Evolutionary conservation across 2,113 vertebrate genomes (phyloP).

Genomic region (Carettochelys insculpta): DNA sequence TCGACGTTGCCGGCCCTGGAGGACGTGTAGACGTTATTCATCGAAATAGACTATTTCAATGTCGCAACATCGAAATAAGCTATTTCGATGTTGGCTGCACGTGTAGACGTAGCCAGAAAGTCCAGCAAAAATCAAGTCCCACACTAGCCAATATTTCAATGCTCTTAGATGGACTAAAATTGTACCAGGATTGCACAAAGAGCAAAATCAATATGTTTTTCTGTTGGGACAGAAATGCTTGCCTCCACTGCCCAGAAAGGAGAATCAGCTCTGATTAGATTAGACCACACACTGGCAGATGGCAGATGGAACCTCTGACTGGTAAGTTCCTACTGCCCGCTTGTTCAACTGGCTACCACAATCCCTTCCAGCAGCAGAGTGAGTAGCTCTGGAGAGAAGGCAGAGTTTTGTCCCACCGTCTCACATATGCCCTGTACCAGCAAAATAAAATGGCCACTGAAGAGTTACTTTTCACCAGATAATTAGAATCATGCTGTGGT

Average conservation of each 20-base stretch:
- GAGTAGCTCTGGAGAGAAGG: neutral
- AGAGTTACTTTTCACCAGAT: neutral
- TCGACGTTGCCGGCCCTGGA: too few species aligned
- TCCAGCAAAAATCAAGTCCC: neutral
- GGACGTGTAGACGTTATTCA: too few species aligned
- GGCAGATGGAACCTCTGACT: accelerated
- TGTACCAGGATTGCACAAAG: neutral
- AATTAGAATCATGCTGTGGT: constrained; percentile 7
- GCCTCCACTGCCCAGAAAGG: neutral
- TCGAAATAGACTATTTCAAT: too few species aligned
- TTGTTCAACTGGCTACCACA: neutral
- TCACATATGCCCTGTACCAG: neutral
- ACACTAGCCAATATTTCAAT: neutral
- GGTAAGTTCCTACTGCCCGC: neutral
- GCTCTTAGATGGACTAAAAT: neutral
- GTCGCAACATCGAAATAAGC: too few species aligned
- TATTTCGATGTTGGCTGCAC: too few species aligned
- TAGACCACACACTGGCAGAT: neutral
- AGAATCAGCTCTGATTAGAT: neutral
- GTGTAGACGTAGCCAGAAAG: neutral
- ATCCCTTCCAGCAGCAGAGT: neutral
- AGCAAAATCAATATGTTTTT: neutral
- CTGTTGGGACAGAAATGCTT: neutral
- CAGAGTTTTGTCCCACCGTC: neutral
- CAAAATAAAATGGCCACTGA: neutral